Percentiles rank a stretch among this genome's conserved stretches.
Conservation (phyloP, 2,113 vertebrate species). For the Atractosteus spatula region DNA sequence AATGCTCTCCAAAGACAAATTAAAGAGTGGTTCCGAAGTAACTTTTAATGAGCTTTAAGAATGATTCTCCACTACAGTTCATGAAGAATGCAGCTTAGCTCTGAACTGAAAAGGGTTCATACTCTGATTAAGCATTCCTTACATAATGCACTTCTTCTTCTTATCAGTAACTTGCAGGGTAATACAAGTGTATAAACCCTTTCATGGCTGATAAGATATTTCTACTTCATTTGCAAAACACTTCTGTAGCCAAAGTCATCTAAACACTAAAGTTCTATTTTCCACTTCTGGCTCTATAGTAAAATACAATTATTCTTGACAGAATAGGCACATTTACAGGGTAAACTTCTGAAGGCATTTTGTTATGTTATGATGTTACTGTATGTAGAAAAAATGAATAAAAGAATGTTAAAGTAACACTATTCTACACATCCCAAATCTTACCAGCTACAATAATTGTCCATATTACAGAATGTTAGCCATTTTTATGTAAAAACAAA, state of each 20-base stretch:
- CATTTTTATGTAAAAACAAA: too few relatives aligned
- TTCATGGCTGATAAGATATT: conserved; percentile 1
- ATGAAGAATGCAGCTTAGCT: conserved; percentile 11
- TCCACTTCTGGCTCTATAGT: background rate
- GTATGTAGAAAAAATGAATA: too few relatives aligned
- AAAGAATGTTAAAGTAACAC: too few relatives aligned
- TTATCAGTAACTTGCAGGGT: background rate
- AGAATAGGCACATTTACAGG: too few relatives aligned
- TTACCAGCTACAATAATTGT: too few relatives aligned
- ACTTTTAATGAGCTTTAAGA: conserved; percentile 28
- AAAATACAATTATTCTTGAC: background rate
- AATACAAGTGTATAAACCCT: accelerated
- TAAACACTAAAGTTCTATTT: background rate
- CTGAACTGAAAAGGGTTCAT: background rate
- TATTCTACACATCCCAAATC: too few relatives aligned
- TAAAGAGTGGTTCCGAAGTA: conserved; percentile 22
- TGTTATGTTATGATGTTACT: too few relatives aligned
- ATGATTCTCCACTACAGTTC: background rate
- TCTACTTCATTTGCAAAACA: background rate
- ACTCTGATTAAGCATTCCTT: accelerated
- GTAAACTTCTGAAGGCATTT: too few relatives aligned
- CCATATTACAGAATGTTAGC: too few relatives aligned
- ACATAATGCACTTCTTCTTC: conserved; percentile 11
- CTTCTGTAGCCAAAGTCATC: background rate
- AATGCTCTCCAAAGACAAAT: conserved; percentile 23